Conservation (phyloP, 1,140 invertebrate genomes). For the Platyscapa corneri region DNA sequence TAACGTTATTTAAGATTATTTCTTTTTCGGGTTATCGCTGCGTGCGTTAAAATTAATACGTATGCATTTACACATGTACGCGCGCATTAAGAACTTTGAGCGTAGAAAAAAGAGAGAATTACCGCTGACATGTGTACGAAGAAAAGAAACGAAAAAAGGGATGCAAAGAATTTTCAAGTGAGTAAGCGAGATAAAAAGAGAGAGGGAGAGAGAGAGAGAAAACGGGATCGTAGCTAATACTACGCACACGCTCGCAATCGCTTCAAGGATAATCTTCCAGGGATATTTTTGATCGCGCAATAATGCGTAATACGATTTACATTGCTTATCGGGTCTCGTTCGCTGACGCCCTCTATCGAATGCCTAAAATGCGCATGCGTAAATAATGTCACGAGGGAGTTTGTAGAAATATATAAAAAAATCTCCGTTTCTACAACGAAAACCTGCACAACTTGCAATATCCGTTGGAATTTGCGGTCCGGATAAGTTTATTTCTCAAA, state of each 20-base stretch:
- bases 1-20: slow-evolving; percentile 44
- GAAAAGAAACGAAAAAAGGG: not conserved
- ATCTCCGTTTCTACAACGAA: no score
- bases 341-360: slow-evolving; percentile 50
- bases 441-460: no score
- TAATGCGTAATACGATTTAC: slow-evolving; percentile 75
- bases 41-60: slow-evolving; percentile 15
- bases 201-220: not conserved
- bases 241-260: not conserved
- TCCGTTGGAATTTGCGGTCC: no score
- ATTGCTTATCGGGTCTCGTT: slow-evolving; percentile 60
- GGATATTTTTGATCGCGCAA: slow-evolving; percentile 74
- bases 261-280: slow-evolving; percentile 69
- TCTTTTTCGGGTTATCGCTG: slow-evolving; percentile 37
- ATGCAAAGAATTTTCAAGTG: not conserved
- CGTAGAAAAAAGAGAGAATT: slow-evolving; percentile 13
- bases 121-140: not conserved
- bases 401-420: no score
- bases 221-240: slow-evolving; percentile 12
- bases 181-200: not conserved
- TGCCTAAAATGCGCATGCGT: not conserved
- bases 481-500: no score
- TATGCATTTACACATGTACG: not conserved
- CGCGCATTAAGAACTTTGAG: slow-evolving; percentile 26
- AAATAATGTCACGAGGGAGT: not conserved